Conservation (phyloP, 2,113 vertebrate genomes). For the Vireo altiloquus region DNA sequence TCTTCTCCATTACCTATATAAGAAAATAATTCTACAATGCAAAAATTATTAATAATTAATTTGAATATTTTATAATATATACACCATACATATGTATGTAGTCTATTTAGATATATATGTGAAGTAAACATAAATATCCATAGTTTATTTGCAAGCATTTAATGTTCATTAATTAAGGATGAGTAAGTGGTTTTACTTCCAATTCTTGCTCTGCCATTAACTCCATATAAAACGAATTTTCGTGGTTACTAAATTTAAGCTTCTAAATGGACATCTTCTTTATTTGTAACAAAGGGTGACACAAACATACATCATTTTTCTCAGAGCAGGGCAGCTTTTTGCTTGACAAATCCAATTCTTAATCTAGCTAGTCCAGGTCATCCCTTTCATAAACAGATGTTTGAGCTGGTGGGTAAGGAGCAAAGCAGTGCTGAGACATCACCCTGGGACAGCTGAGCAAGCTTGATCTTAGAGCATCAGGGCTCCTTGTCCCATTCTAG, state of each 20-base stretch:
- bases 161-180: neutral
- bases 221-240: neutral
- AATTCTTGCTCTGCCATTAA: neutral
- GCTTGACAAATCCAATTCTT: neutral
- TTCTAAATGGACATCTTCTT: neutral
- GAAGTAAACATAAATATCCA: neutral
- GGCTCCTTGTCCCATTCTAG: no score
- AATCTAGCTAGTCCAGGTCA: neutral
- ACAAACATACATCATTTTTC: no score
- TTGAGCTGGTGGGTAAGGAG: no score
- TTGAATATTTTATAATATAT: neutral
- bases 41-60: neutral
- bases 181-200: neutral
- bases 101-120: neutral
- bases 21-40: neutral
- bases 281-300: neutral
- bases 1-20: neutral
- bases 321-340: neutral
- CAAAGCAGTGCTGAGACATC: no score
- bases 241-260: neutral
- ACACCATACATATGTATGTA: neutral
- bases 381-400: neutral
- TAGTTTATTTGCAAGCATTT: neutral
- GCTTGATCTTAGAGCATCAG: no score
- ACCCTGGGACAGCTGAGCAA: no score